Conservation (phyloP, 1,140 invertebrate species). For the Aphaenogaster rudis region DNA sequence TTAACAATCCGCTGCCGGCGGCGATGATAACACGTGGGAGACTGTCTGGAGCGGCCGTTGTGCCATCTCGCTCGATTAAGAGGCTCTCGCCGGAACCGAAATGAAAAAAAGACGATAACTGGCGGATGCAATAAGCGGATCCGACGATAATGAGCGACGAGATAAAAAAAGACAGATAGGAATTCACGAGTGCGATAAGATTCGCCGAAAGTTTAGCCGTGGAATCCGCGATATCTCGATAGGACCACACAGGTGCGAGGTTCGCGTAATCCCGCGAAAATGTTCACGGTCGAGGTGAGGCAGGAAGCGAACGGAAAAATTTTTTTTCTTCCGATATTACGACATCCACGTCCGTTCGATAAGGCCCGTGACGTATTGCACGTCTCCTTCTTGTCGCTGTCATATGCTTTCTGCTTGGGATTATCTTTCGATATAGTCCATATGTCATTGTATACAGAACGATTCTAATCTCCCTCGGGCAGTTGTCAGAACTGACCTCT, state of each 20-base stretch:
- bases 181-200: not conserved
- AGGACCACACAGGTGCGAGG: too few species aligned
- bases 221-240: not conserved
- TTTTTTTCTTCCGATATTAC: not conserved
- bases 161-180: not conserved
- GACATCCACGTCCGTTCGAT: not conserved
- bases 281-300: not conserved
- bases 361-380: not conserved
- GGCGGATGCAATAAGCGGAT: not conserved
- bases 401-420: not conserved
- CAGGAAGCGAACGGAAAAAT: not conserved
- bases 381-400: not conserved
- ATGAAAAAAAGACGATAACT: slow-evolving; percentile 26
- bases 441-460: not conserved
- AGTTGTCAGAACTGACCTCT: slow-evolving; percentile 10
- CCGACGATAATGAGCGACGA: not conserved
- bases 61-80: not conserved
- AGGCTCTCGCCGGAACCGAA: not conserved
- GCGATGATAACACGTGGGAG: slow-evolving; percentile 57
- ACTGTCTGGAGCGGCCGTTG: slow-evolving; percentile 39
- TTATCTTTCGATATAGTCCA: slow-evolving; percentile 1
- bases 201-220: not conserved
- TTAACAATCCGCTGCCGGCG: slow-evolving; percentile 44
- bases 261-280: not conserved
- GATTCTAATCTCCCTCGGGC: slow-evolving; percentile 10